Base-by-base conservation (phyloP, 1,140 invertebrate genomes). In the Brachionus plicatilis region DNA sequence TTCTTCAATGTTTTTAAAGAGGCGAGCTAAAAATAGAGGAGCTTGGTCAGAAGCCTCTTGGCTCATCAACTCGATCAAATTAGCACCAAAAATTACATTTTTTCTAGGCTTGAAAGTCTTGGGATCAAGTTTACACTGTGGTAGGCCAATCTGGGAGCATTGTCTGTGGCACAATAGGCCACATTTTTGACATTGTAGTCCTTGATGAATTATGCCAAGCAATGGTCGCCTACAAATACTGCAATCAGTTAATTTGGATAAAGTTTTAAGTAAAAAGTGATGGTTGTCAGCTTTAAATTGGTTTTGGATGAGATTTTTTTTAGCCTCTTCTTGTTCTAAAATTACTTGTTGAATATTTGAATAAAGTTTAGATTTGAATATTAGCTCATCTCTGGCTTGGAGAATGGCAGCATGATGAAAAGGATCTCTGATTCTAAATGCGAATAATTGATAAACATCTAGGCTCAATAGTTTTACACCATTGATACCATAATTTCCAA, bases 151-250 rank as follows among this genome's bases (percentile, higher is more conserved):
- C 24, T 45, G 43, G 12, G 82, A 60, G 17, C 82, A 83, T 47
- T 83, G 82, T 50, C 50, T 29, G 37, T 83, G 82, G 6, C n/a
- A 37, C n/a, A 83, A 1, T 17, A 83, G 41, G n/a, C 82, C 82
- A 72, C 82, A 83, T 27, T 60, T 53, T 45, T 68, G 60, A 83
- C 82, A 83, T 33, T 70, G 43, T 27, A 83, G 14, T 20, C 60
- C 60, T 70, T 83, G 82, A 72, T 83, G 60, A 37, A 83, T 3
- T 27, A 83, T 83, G 4, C 82, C 82, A n/a, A 68, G 53, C 8
- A 83, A 41, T 17, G 82, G 60, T 11, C 60, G n/a, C 20, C 70
- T 68, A 72, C 82, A 83, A 24, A 83, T 27, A 53, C n/a, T 27
- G 41, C 82, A 83, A 20, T 27, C 41, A 37, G 60, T 68, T 56